Base-by-base conservation (phyloP, 2,797 vertebrate species). In the Notamacropus eugenii region DNA sequence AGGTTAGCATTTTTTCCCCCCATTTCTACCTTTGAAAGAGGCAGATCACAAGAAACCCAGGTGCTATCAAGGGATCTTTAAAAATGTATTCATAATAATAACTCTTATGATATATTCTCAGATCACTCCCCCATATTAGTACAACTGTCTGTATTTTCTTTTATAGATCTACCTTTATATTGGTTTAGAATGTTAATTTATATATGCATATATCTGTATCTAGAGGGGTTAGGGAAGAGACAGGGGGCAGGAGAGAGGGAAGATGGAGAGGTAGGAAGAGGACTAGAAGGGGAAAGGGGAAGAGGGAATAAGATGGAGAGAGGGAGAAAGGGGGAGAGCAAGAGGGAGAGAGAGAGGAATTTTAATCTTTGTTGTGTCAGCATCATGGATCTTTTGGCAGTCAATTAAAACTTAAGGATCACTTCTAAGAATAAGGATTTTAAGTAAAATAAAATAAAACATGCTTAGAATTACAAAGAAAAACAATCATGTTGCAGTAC, bases 1-100 rank as follows among this genome's bases (percentile, higher is more conserved):
- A 82, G 92, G 56, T 90, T 31, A 4, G 10, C 28, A 54, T 90
- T 93, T 96, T 13, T 55, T 93, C 93, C 58, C 4, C 94, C 31
- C 29, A 55, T 90, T 90, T 91, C 19, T 58, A 90, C 55, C 2
- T 62, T 62, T 34, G 59, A 31, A 40, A 74, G 46, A 92, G 91
- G 5, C 13, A 93, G 92, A 92, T 94, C 22, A 92, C n/a, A 91
- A 94, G 87, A 40, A 57, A 67, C 58, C 12, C 96, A 94, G 91
- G 0, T 87, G 40, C 93, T 94, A 67, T 27, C 14, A 58, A 10
- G 27, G 4, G 93, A 0, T 1, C 58, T 94, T 95, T 91, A 59
- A 74, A 40, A 46, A 27, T 46, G 46, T 27, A 87, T 87, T 82
- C 74, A 87, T 24, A 27, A 50, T 40, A 40, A 11, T 93, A 31